Evolutionary conservation across 1,140 invertebrate species (phyloP).

Genomic region (Penaeus vannamei): DNA sequence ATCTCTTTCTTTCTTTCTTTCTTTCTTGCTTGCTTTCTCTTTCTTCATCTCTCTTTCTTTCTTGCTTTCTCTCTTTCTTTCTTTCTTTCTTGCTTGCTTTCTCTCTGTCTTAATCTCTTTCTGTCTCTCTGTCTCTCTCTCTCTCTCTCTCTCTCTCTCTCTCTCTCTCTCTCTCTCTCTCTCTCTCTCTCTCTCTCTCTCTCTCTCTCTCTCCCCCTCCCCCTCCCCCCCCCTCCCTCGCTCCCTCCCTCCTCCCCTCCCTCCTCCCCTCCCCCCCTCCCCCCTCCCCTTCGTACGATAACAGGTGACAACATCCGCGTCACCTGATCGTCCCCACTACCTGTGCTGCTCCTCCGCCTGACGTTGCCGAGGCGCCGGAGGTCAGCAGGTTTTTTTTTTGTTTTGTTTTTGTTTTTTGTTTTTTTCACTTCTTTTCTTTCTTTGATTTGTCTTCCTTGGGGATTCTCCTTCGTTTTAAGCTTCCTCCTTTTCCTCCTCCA

Average conservation of each 20-base stretch:
- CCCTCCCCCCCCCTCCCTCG: not conserved
- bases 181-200: not conserved
- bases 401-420: not conserved
- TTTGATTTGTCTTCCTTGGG: not conserved
- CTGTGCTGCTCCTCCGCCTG: no score
- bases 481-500: not conserved
- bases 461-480: not conserved
- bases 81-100: no score
- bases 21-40: no score
- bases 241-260: not conserved
- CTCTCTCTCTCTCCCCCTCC: not conserved
- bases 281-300: no score
- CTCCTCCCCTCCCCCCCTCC: not conserved
- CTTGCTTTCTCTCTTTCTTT: no score
- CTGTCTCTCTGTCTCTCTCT: not conserved
- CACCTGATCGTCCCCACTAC: no score
- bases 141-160: not conserved
- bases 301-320: no score
- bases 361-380: no score
- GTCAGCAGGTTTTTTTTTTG: no score
- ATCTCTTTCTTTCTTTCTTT: no score
- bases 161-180: not conserved
- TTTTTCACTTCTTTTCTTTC: not conserved
- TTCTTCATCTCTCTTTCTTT: no score
- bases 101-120: no score